Evolutionary conservation across 2,888 invertebrate species (phyloP).

Genomic region (Zaprionus lineosus): DNA sequence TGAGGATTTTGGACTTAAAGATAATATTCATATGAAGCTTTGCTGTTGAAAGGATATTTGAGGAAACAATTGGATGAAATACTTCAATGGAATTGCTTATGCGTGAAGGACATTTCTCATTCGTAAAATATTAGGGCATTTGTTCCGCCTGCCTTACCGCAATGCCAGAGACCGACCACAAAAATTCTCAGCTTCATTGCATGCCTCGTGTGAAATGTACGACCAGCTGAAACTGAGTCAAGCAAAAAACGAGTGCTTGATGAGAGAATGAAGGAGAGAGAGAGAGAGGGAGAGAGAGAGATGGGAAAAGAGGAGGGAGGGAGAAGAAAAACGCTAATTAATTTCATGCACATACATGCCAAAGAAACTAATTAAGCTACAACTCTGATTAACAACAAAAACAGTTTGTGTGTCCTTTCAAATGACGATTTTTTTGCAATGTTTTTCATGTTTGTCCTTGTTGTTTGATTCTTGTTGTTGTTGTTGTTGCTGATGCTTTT

Average conservation of each 20-base stretch:
- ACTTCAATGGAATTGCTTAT: too few species aligned
- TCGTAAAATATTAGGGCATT: neutral
- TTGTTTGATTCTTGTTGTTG: slow-evolving; percentile 5
- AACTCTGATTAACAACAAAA: slow-evolving; percentile 66
- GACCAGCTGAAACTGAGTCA: slow-evolving; percentile 2
- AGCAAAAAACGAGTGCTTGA: neutral
- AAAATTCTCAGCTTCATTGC: neutral
- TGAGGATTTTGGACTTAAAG: too few species aligned
- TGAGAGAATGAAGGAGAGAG: too few species aligned
- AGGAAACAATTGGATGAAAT: too few species aligned
- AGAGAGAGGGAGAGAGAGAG: too few species aligned
- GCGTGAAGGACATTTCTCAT: neutral
- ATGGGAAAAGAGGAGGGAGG: slow-evolving; percentile 5
- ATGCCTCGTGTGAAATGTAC: slow-evolving; percentile 17
- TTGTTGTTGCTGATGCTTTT: slow-evolving; percentile 4
- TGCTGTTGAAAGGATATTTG: neutral
- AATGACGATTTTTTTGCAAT: slow-evolving; percentile 51
- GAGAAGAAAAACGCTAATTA: slow-evolving; percentile 59
- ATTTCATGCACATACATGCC: slow-evolving; percentile 59
- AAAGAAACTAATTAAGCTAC: slow-evolving; percentile 72
- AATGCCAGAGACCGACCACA: neutral
- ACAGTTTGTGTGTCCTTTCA: slow-evolving; percentile 57
- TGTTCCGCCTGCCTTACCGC: neutral
- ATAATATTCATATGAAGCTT: neutral
- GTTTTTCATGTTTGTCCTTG: slow-evolving; percentile 12